phyloP scores from a whole-genome alignment of 2,888 invertebrate species.

The Odontocolon sp. region DNA sequence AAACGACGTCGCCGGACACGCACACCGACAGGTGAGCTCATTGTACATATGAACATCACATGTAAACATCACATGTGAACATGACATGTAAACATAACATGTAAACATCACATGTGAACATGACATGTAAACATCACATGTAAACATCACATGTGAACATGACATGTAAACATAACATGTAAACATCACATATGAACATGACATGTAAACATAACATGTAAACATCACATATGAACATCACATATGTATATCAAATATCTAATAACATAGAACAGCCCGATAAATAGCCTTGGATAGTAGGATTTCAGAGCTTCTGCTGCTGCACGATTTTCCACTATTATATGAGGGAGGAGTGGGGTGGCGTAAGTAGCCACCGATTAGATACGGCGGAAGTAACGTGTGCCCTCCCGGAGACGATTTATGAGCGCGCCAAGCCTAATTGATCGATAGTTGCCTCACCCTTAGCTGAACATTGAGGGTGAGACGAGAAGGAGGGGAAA shows the following conservation, averaged over 20 bases:
- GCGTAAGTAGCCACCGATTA: constrained; percentile 23
- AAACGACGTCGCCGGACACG: constrained; percentile 60
- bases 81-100: too few relatives aligned
- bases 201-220: too few relatives aligned
- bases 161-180: too few relatives aligned
- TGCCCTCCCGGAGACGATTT: constrained; percentile 20
- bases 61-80: too few relatives aligned
- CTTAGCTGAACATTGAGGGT: not conserved
- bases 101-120: too few relatives aligned
- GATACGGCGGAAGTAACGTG: constrained; percentile 13
- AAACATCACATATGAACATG: too few relatives aligned
- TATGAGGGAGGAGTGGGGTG: not conserved
- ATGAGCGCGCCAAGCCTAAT: constrained; percentile 30
- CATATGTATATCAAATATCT: too few relatives aligned
- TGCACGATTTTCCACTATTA: constrained; percentile 10
- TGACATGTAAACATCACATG: too few relatives aligned
- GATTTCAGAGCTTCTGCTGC: not conserved
- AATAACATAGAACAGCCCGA: too few relatives aligned
- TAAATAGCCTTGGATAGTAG: too few relatives aligned
- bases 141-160: too few relatives aligned
- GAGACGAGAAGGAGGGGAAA: not conserved
- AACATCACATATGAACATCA: too few relatives aligned
- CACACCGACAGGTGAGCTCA: constrained; percentile 66
- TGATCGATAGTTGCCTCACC: constrained; percentile 30
- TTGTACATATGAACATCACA: not conserved